These are phyloP conservation scores for Drosophila macrothrix DNA, from an alignment of 2,888 invertebrate genomes.

Conservation along the genomic window DNA sequence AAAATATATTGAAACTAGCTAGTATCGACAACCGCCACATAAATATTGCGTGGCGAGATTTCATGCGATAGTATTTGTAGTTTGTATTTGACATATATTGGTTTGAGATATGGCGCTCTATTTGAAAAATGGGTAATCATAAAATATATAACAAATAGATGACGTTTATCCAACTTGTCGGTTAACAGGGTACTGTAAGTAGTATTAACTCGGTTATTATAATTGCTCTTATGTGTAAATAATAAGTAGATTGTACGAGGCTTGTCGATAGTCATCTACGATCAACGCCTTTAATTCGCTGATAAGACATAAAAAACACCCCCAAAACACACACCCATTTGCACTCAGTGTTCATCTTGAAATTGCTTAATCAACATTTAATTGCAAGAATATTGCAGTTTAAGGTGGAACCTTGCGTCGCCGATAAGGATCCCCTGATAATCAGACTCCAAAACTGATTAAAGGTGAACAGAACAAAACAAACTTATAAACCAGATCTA, in stretches of 20 bases:
- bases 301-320: slow-evolving; percentile 13
- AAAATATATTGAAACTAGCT: neutral
- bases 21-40: slow-evolving; percentile 22
- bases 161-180: neutral
- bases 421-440: slow-evolving; percentile 25
- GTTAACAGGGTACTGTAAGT: neutral
- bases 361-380: slow-evolving; percentile 17
- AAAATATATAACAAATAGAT: neutral
- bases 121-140: neutral
- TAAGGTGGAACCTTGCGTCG: neutral
- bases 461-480: slow-evolving; percentile 49
- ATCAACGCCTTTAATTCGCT: slow-evolving; percentile 11
- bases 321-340: slow-evolving; percentile 40
- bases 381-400: slow-evolving; percentile 1
- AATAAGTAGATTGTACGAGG: neutral
- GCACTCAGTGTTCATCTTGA: neutral
- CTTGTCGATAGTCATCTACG: neutral
- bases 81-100: slow-evolving; percentile 7
- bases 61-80: neutral
- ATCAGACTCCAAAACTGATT: slow-evolving; percentile 29
- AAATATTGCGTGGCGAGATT: neutral
- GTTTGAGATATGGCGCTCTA: slow-evolving; percentile 1
- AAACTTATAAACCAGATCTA: slow-evolving; percentile 59
- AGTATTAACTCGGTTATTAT: neutral
- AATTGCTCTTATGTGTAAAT: neutral